Conservation (phyloP, 2,113 vertebrate species). For the Platanista minor region DNA sequence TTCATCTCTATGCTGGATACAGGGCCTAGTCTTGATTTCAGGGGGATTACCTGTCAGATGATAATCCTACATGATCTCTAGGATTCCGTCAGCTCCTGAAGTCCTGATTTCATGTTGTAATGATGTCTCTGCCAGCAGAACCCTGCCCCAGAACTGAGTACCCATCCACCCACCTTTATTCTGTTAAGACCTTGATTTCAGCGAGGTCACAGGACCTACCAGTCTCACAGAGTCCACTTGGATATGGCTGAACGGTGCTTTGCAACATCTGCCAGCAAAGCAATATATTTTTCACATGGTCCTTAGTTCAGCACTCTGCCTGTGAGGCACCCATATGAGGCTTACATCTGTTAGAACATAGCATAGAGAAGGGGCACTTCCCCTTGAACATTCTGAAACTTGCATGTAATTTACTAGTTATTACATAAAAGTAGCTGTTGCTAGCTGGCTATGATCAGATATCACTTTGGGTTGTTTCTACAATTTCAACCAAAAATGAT, state of each 20-base stretch:
- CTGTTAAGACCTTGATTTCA: neutral
- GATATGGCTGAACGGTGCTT: neutral
- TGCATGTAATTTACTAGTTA: neutral
- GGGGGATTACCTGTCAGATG: neutral
- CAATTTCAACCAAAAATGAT: neutral
- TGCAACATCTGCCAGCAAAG: neutral
- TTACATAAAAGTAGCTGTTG: neutral
- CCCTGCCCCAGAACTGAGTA: neutral
- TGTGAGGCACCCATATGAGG: neutral
- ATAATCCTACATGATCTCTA: neutral
- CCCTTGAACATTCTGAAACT: neutral
- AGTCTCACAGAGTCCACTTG: neutral
- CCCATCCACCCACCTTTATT: neutral
- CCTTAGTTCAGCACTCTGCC: neutral
- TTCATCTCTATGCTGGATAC: neutral
- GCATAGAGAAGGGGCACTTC: neutral
- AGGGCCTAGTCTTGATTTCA: neutral
- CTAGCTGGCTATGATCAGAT: neutral
- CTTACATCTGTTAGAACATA: conserved; percentile 20
- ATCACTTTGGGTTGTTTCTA: neutral
- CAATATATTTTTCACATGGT: neutral
- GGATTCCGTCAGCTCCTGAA: neutral
- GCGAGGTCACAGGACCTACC: neutral
- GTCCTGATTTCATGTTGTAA: neutral
- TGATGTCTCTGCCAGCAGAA: conserved; percentile 7